Percentiles rank a stretch among this genome's conserved stretches.
phyloP scores from a whole-genome alignment of 1,140 invertebrate genomes.

The Paraescarpia echinospica region DNA sequence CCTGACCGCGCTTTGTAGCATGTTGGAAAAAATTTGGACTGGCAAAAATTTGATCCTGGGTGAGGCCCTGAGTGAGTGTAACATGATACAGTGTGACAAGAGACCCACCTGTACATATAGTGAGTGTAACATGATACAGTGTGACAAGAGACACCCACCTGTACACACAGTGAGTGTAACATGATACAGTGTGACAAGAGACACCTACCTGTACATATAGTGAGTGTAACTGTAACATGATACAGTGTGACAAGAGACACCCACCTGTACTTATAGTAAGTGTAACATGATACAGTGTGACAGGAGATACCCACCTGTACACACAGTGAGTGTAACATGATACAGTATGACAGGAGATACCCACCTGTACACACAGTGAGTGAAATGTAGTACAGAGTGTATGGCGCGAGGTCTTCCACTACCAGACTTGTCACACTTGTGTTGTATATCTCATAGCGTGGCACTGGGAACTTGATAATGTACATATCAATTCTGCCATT shows the following conservation, averaged over 20 bases:
- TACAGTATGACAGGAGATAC: slow-evolving; percentile 19
- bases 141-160: slow-evolving; percentile 36
- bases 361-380: slow-evolving; percentile 54
- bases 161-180: slow-evolving; percentile 52
- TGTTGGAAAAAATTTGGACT: no score
- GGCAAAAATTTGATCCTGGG: no score
- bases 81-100: not conserved
- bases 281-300: not conserved
- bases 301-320: not conserved
- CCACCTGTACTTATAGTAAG: not conserved
- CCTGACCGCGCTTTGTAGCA: no score
- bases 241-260: not conserved
- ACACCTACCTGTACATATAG: not conserved
- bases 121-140: not conserved
- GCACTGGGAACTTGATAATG: slow-evolving; percentile 40
- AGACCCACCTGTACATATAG: not conserved
- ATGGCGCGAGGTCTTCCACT: slow-evolving; percentile 43
- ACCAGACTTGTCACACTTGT: slow-evolving; percentile 30
- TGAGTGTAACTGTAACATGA: not conserved
- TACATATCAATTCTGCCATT: slow-evolving; percentile 54
- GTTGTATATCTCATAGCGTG: slow-evolving; percentile 42
- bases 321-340: not conserved
- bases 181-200: slow-evolving; percentile 28
- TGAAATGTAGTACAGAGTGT: slow-evolving; percentile 48
- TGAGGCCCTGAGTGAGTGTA: no score